Evolutionary conservation across 2,113 vertebrate genomes (phyloP).

Genomic region (Phainopepla nitens): DNA sequence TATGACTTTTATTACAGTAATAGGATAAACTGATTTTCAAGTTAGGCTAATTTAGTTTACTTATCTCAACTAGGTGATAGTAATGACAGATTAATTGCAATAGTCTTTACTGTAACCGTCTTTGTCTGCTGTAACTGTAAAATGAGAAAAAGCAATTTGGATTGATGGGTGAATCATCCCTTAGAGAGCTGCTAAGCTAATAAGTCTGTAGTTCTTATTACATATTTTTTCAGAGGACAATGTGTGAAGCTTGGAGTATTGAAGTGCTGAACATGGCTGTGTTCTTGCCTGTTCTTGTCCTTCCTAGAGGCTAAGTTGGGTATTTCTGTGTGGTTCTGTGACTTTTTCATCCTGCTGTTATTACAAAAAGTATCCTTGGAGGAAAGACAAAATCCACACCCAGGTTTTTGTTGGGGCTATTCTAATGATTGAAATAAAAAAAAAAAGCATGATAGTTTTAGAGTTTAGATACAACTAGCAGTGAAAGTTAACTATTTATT

Average conservation of each 20-base stretch:
- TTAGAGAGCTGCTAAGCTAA: neutral
- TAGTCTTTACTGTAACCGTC: conserved; percentile 37
- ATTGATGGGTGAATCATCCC: conserved; percentile 57
- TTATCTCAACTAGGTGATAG: conserved; percentile 16
- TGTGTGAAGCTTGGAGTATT: neutral
- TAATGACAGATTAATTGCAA: conserved; percentile 65
- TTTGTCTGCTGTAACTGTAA: conserved; percentile 50
- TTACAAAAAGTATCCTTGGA: neutral
- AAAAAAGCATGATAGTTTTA: neutral
- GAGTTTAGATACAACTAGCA: neutral
- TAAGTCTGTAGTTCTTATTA: conserved; percentile 11
- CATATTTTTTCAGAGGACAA: neutral
- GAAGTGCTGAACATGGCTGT: neutral
- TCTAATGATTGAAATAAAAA: neutral
- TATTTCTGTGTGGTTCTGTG: neutral
- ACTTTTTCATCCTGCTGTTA: neutral
- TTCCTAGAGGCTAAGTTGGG: neutral
- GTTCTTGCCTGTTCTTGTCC: neutral
- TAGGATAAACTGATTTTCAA: conserved; percentile 57
- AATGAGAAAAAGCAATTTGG: conserved; percentile 48
- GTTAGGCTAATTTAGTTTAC: conserved; percentile 63
- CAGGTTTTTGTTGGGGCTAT: neutral
- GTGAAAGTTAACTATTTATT: neutral
- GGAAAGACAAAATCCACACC: neutral
- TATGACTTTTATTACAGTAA: conserved; percentile 40